Evolutionary conservation across 2,113 vertebrate genomes (phyloP).

Genomic region (Carassius carassius): DNA sequence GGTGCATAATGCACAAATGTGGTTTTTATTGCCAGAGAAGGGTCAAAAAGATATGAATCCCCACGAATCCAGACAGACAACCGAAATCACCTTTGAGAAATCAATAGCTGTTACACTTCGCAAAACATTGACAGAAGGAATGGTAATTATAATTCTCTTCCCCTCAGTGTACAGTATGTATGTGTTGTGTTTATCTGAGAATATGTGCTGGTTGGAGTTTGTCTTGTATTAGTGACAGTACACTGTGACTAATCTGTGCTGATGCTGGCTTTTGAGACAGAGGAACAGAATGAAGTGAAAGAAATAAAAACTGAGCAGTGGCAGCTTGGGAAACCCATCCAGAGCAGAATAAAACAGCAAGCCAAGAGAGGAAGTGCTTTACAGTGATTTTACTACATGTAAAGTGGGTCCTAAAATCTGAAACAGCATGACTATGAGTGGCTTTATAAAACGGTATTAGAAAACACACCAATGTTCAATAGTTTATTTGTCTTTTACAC

Average conservation of each 20-base stretch:
- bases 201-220: not conserved
- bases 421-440: not conserved
- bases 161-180: conserved; percentile 35
- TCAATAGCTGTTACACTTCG: not conserved
- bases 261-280: not conserved
- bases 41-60: not conserved
- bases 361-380: not conserved
- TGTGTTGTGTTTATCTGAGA: not conserved
- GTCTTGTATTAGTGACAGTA: conserved; percentile 16
- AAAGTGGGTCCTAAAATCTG: not conserved
- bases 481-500: too few species aligned
- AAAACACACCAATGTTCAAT: not conserved
- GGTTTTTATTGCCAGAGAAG: not conserved
- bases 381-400: not conserved
- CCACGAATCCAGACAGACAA: not conserved
- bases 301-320: not conserved
- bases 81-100: conserved; percentile 14
- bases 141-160: conserved; percentile 37
- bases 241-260: not conserved
- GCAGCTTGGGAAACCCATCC: not conserved
- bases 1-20: not conserved
- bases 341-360: not conserved
- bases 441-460: not conserved
- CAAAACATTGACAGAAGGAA: not conserved
- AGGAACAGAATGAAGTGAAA: not conserved